A percentile compares a stretch with the other conserved stretches of the same genome.
Conservation (phyloP, 2,113 vertebrate genomes). For the Tautogolabrus adspersus region DNA sequence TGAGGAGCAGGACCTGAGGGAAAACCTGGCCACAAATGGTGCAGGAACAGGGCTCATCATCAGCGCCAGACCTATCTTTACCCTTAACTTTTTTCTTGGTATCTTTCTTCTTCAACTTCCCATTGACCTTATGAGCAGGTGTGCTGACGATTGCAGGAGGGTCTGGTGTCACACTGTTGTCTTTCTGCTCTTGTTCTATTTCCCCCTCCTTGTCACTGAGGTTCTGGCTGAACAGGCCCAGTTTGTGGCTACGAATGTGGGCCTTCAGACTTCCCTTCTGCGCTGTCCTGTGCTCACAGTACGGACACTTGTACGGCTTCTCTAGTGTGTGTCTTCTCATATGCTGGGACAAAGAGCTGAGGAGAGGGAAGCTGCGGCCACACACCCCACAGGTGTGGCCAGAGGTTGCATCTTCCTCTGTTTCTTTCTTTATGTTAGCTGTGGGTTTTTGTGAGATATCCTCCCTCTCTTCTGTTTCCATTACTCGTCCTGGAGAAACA, state of each 20-base stretch:
- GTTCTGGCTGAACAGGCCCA: constrained; percentile 88
- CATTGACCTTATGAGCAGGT: constrained; percentile 85
- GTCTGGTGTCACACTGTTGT: constrained; percentile 80
- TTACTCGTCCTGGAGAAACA: constrained; percentile 58
- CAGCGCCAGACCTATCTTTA: constrained; percentile 66
- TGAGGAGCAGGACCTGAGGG: constrained; percentile 93
- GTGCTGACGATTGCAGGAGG: constrained; percentile 86
- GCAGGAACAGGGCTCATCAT: constrained; percentile 86
- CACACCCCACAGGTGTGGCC: constrained; percentile 94
- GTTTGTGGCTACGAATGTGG: constrained; percentile 95
- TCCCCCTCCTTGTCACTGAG: constrained; percentile 81
- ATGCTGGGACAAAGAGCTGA: constrained; percentile 96
- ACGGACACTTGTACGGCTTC: constrained; percentile 98
- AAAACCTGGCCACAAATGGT: constrained; percentile 93
- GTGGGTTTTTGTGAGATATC: constrained; percentile 71
- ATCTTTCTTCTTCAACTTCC: constrained; percentile 79
- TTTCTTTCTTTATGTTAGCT: constrained; percentile 70
- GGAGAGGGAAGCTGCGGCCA: constrained; percentile 94
- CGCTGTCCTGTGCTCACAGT: constrained; percentile 96
- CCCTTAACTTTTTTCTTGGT: constrained; percentile 71
- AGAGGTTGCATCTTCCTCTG: constrained; percentile 82
- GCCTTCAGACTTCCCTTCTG: constrained; percentile 97
- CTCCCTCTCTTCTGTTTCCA: constrained; percentile 85
- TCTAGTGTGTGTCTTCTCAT: constrained; percentile 97
- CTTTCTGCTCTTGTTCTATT: constrained; percentile 81